Evolutionary conservation across 2,888 invertebrate species (phyloP).

Genomic region (Alviniconcha strummeri): DNA sequence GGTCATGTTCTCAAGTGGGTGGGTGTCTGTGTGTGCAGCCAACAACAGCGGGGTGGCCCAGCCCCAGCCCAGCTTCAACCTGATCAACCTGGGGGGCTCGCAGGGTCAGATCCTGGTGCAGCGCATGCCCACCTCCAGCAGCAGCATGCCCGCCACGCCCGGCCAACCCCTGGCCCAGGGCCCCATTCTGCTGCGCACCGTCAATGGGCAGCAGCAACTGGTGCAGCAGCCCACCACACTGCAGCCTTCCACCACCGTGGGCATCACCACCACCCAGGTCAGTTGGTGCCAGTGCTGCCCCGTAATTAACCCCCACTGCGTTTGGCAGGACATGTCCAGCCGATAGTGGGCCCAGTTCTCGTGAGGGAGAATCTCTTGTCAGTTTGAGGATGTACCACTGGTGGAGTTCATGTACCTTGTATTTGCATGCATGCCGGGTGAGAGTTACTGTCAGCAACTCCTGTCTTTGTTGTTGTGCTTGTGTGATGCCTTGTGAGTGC

Average conservation of each 20-base stretch:
- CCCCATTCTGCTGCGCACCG: conserved; percentile 53
- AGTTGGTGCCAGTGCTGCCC: background rate
- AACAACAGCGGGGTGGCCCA: conserved; percentile 20
- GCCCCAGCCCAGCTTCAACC: conserved; percentile 36
- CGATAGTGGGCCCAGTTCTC: too few relatives aligned
- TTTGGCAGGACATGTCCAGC: too few relatives aligned
- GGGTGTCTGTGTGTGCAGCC: background rate
- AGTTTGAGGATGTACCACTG: too few relatives aligned
- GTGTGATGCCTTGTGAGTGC: too few relatives aligned
- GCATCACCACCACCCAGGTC: conserved; percentile 4
- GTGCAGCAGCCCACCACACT: conserved; percentile 45
- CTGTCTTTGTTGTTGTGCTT: too few relatives aligned
- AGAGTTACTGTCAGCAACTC: too few relatives aligned
- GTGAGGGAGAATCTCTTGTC: too few relatives aligned
- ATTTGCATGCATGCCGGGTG: too few relatives aligned
- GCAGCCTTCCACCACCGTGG: conserved; percentile 21
- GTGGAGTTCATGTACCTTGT: too few relatives aligned
- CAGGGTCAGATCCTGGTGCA: conserved; percentile 62
- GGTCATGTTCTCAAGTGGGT: too few relatives aligned
- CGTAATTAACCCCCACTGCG: too few relatives aligned
- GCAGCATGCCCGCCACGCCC: conserved; percentile 1
- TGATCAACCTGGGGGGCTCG: conserved; percentile 38
- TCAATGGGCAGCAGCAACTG: conserved; percentile 46
- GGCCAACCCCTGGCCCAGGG: conserved; percentile 37
- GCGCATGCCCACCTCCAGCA: conserved; percentile 44